Base-by-base conservation (phyloP, 2,113 vertebrate species). In the Otocyon megalotis region DNA sequence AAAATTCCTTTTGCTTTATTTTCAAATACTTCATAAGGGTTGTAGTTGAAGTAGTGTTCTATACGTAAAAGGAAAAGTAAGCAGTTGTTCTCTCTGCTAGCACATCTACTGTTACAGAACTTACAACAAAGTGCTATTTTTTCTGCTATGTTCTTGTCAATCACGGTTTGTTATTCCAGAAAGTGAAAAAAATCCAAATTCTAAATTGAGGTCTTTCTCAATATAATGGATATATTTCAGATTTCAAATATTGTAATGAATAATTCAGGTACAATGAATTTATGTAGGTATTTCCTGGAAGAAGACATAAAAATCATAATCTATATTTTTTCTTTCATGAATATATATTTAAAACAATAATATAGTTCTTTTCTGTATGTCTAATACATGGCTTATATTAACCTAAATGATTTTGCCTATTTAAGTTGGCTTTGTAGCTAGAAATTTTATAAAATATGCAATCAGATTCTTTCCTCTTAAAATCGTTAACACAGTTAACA, bases 181-280 rank as follows among this genome's bases (percentile, higher is more conserved):
- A 89, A 90, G 10, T 60, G 15, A n/a, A 54, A 89, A 94, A 84
- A 53, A 74, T 35, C 19, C 86, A 93, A 86, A 86, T 72, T 93
- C 30, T 81, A 90, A 92, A 90, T 7, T 84, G n/a, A 92, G 13
- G 11, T 87, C 15, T 92, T 94, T 87, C 48, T 87, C 26, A 92
- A 82, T 90, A 76, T 90, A 77, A 72, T 65, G 17, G 14, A 88
- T 88, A 43, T 1, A 90, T 90, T 92, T 84, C 54, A 91, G n/a
- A 89, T 81, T 96, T 96, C 30, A 92, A 87, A 95, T 86, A 84
- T 13, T 80, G 0, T 79, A 96, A 91, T 90, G 86, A 94, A 93
- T 96, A 96, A 89, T 92, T 90, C 80, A 94, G 65, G 80, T 71
- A 37, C 32, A 95, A 22, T 82, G 43, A 67, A 69, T 87, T 69